A percentile compares a stretch with the other conserved stretches of the same genome.
Evolutionary conservation across 2,113 vertebrate genomes (phyloP).

Genomic region (Lophius piscatorius): DNA sequence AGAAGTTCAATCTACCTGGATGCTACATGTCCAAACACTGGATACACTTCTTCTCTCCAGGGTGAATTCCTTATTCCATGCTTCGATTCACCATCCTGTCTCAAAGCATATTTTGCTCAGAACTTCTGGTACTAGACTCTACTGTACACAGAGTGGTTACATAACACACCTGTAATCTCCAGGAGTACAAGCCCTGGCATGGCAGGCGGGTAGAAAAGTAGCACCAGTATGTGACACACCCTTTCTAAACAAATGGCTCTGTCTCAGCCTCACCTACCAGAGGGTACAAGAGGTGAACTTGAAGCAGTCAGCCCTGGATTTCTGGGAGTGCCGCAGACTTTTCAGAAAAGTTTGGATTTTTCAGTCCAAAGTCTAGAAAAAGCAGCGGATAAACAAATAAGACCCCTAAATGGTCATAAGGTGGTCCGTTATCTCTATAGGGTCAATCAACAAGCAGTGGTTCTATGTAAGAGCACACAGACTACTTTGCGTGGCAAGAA

Average conservation of each 20-base stretch:
- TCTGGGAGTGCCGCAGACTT: conserved; percentile 5
- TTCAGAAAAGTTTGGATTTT: conserved; percentile 30
- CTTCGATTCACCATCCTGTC: neutral
- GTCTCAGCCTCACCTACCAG: conserved; percentile 58
- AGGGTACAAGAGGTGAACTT: conserved; percentile 37
- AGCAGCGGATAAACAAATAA: conserved; percentile 28
- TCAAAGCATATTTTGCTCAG: conserved; percentile 2
- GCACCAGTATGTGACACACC: conserved; percentile 77
- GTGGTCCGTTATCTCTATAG: conserved; percentile 39
- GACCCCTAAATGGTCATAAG: conserved; percentile 3
- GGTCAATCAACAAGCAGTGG: conserved; percentile 62
- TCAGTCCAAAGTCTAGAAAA: conserved; percentile 48
- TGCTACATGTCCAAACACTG: neutral
- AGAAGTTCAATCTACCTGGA: conserved; percentile 1
- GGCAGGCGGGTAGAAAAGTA: conserved; percentile 55
- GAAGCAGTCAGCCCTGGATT: neutral
- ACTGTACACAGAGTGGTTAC: conserved; percentile 45
- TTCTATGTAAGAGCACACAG: neutral
- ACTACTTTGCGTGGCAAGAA: conserved; percentile 19
- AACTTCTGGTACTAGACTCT: conserved; percentile 14
- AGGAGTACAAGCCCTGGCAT: conserved; percentile 77
- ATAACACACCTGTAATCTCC: conserved; percentile 77
- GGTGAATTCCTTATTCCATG: neutral
- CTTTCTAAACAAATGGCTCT: conserved; percentile 77
- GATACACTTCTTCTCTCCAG: neutral